Evolutionary conservation across 2,797 vertebrate genomes (phyloP), one percentile per base, ranked within the genome.

Genomic region (Enteromius fasciolatus): DNA sequence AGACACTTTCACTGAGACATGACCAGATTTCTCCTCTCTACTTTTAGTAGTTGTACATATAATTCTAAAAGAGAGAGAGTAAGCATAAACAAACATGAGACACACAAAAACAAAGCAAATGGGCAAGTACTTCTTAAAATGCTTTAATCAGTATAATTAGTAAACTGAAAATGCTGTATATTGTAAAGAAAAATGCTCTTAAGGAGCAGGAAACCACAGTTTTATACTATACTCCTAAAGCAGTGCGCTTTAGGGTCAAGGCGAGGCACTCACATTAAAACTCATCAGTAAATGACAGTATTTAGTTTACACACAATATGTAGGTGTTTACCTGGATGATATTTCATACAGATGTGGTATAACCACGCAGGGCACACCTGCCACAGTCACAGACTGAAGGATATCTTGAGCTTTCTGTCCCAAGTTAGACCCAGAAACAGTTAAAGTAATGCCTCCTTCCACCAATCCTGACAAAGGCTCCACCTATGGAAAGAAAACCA

Each of bases 371-470:
- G 94, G 92, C 75, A 97, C 94, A 41, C 93, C 96, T 2, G 97
- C 98, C 82, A 99, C 97, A 1, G 82, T 92, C 88, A 99, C 97
- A 1, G 94, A 97, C 89, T 94, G 90, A 73, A 96, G 91, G 90
- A 99, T 96, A 83, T 99, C 98, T 82, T 96, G 94, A 11, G 97
- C 94, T 82, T 96, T 97, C 90, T 98, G 98, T 70, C 98, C 98
- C 88, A 99, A 93, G 93, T 99, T 98, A 84, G 98, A 99, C 86
- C 98, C 98, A 41, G 94, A 95, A 90, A 99, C 96, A 89, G 97
- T 99, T 82, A 99, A 92, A 81, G 91, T 89, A 66, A 97, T 98
- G 52, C 96, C 96, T 72, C 98, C 98, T 36, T 99, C 98, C 83
- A 97, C 84, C 85, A 97, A 93, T 33, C 97, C 97, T 3, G 97